phyloP scores from a whole-genome alignment of 2,797 vertebrate genomes.

The Thalassophryne amazonica region DNA sequence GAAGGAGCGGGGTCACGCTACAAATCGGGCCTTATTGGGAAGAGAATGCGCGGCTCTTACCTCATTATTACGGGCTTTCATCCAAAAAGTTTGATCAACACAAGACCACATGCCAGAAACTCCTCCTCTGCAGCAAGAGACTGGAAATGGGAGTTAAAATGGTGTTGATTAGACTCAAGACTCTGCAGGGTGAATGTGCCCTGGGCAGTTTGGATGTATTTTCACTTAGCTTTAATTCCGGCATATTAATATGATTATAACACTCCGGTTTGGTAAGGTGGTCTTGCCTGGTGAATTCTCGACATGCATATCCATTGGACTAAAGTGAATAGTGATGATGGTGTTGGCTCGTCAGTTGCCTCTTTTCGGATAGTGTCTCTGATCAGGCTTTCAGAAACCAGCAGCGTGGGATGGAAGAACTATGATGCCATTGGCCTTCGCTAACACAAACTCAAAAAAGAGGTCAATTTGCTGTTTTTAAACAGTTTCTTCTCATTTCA shows the following conservation, averaged over 20 bases:
- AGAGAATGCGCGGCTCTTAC: background rate
- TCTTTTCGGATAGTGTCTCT: constrained; percentile 13
- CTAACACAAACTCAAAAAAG: constrained; percentile 48
- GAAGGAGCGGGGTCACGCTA: background rate
- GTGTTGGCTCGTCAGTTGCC: constrained; percentile 1
- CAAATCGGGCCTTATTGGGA: background rate
- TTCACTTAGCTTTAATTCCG: constrained; percentile 50
- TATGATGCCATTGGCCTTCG: constrained; percentile 36
- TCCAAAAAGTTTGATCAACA: constrained; percentile 4
- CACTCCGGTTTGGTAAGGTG: constrained; percentile 41
- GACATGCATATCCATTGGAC: constrained; percentile 37
- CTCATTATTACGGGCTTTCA: constrained; percentile 1
- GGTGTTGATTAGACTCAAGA: constrained; percentile 32
- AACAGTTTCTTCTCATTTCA: constrained; percentile 3
- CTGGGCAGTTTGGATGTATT: constrained; percentile 30
- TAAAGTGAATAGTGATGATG: constrained; percentile 1
- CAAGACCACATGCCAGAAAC: background rate
- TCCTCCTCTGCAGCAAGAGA: background rate
- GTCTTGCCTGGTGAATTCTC: constrained; percentile 21
- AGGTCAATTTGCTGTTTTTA: constrained; percentile 22
- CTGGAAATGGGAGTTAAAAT: background rate
- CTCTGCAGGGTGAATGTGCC: constrained; percentile 8
- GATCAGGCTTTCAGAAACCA: constrained; percentile 28
- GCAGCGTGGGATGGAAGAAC: constrained; percentile 38
- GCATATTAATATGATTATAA: constrained; percentile 41